These are phyloP conservation scores for Solenopsis invicta DNA, from an alignment of 1,140 invertebrate species.

Conservation along the genomic window DNA sequence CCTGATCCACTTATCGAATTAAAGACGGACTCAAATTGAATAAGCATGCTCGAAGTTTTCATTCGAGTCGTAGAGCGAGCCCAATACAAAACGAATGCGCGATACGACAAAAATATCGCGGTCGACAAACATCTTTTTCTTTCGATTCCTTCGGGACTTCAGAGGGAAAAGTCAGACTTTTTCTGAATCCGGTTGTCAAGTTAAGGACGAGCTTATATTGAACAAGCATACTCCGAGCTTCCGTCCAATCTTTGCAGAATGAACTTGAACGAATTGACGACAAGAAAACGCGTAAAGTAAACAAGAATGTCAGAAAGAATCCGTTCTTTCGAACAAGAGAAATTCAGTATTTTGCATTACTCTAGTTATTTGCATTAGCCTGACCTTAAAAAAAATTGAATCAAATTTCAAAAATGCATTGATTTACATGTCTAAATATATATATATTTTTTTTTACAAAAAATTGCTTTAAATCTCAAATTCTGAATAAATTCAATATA, in stretches of 20 bases:
- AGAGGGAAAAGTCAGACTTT: constrained; percentile 55
- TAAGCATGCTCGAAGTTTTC: constrained; percentile 58
- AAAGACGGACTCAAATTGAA: constrained; percentile 61
- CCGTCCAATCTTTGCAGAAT: constrained; percentile 40
- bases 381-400: not conserved
- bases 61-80: constrained; percentile 26
- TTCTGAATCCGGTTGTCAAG: constrained; percentile 59
- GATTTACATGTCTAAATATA: too few relatives aligned
- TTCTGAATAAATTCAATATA: not conserved
- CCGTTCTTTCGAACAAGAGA: not conserved
- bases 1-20: constrained; percentile 59
- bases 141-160: constrained; percentile 29
- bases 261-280: constrained; percentile 39
- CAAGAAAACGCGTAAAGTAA: constrained; percentile 16
- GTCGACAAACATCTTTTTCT: constrained; percentile 63
- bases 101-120: constrained; percentile 59
- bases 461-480: not conserved
- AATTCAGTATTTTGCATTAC: constrained; percentile 1
- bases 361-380: not conserved
- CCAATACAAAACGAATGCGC: constrained; percentile 53
- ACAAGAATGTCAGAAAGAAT: constrained; percentile 19
- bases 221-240: constrained; percentile 46
- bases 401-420: not conserved
- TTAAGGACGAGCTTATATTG: constrained; percentile 56
- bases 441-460: not conserved